Evolutionary conservation across 2,113 vertebrate species (phyloP).

Genomic region (Atlantisia rogersi): DNA sequence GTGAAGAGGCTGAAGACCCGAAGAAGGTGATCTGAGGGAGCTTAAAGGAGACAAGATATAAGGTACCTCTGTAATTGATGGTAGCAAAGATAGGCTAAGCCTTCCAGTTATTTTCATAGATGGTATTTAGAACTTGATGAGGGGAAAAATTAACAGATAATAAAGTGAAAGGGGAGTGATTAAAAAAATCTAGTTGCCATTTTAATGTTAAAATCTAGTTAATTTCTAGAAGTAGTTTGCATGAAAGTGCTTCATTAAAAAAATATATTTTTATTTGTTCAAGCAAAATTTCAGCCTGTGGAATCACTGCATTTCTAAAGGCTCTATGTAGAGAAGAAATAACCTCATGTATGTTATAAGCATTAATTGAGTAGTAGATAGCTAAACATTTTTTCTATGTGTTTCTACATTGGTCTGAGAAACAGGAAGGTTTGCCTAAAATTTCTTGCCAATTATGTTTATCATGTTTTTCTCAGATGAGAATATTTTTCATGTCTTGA

Average conservation of each 20-base stretch:
- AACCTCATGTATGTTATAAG: not conserved
- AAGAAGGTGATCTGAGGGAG: not conserved
- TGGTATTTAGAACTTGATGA: not conserved
- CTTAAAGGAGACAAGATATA: not conserved
- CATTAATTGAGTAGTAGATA: not conserved
- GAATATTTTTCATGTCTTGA: conserved; percentile 33
- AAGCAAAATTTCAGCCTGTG: not conserved
- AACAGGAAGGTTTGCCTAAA: not conserved
- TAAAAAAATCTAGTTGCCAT: not conserved
- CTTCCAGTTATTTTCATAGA: not conserved
- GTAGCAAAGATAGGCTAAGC: not conserved
- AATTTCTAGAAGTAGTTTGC: not conserved
- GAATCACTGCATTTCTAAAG: not conserved
- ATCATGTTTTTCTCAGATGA: not conserved
- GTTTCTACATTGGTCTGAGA: not conserved
- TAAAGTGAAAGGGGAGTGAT: not conserved
- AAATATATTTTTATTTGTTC: not conserved
- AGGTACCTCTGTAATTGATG: not conserved
- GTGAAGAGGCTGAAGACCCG: not conserved
- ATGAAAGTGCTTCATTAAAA: not conserved
- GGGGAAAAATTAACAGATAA: not conserved
- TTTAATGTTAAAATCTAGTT: not conserved
- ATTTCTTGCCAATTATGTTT: not conserved
- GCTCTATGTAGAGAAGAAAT: not conserved
- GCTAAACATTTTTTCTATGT: not conserved